Evolutionary conservation across 2,797 vertebrate genomes (phyloP).

Genomic region (Pangasius krempfi): DNA sequence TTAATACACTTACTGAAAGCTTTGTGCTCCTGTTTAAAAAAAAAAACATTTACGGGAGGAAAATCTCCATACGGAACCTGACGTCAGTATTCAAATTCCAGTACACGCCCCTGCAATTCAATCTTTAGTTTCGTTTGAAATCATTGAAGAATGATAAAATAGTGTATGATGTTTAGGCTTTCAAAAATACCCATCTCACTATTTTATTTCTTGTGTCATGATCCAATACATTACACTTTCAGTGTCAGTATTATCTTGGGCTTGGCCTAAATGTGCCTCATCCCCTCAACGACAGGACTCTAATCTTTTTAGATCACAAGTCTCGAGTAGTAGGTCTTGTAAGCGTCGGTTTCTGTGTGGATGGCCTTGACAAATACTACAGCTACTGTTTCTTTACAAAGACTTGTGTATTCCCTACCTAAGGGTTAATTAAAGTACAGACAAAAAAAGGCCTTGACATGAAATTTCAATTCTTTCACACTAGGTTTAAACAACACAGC

Average conservation of each 20-base stretch:
- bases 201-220: background rate
- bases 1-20: constrained; percentile 36
- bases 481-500: background rate
- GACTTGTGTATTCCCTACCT: constrained; percentile 49
- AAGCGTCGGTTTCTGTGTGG: constrained; percentile 26
- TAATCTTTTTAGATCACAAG: background rate
- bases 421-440: constrained; percentile 48
- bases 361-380: constrained; percentile 31
- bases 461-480: constrained; percentile 2
- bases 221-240: background rate
- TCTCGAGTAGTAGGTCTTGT: background rate
- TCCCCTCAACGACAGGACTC: background rate
- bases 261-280: background rate
- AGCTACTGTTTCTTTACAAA: constrained; percentile 43
- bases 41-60: background rate
- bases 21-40: constrained; percentile 34
- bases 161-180: background rate
- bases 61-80: background rate
- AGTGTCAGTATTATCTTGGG: background rate
- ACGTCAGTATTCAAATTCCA: background rate
- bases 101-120: background rate
- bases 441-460: background rate
- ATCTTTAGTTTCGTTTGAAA: background rate
- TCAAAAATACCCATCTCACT: background rate
- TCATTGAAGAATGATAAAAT: background rate